Base-by-base conservation (phyloP, 2,113 vertebrate species). In the Pterocles orientalis region DNA sequence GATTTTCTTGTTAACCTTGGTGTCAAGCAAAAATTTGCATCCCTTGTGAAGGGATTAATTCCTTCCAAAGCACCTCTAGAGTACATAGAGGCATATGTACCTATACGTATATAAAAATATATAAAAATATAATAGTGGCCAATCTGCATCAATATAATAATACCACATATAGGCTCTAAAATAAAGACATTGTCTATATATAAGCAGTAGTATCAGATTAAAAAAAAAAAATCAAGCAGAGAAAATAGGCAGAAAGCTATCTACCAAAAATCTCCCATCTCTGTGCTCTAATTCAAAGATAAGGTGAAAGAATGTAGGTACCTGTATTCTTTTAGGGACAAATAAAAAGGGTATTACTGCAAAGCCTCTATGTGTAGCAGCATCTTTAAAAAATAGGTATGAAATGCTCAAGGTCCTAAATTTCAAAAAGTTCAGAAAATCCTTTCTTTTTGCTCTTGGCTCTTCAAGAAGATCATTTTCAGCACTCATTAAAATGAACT, bases 401-500 rank as follows among this genome's bases (percentile, higher is more conserved):
- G 19, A 90, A 73, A 78, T 58, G 51, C 36, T 84, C 33, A 86
- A 64, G 45, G 31, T 70, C 18, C 24, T 65, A 29, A 20, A 39
- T 69, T 80, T 34, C 6, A 81, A 80, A 68, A 89, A 34, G 20
- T 39, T 65, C 50, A 88, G 54, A 83, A 79, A 88, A 90, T 23
- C 16, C 26, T 86, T 86, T 33, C 31, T 57, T 83, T 91, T 60
- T 83, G 29, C 50, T 70, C 36, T 53, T 81, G 23, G 11, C 7
- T 91, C 31, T 92, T 92, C 56, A 81, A 86, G 65, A 86, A 7
- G 17, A 66, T 51, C 17, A 6, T 54, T 86, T 84, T 47, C 34
- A 61, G 12, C 50, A 71, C 45, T 94, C 34, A 78, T 92, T 93
- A 79, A 96, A 91, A 82, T 51, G 21, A 34, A 89, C 53, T 92